Evolutionary conservation across 2,797 vertebrate species (phyloP).

Genomic region (Malacoraja senta): DNA sequence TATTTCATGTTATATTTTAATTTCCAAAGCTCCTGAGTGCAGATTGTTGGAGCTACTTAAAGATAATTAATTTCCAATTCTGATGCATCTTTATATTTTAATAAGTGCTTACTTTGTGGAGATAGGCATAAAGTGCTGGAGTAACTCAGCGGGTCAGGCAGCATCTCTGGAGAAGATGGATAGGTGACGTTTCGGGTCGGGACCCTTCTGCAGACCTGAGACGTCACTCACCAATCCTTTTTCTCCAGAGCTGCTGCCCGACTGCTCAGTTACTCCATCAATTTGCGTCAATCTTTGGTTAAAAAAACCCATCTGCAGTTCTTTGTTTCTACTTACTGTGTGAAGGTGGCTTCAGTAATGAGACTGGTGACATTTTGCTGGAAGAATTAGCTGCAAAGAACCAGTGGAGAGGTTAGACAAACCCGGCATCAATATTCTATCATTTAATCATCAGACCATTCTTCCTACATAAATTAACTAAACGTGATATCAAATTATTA

Average conservation of each 20-base stretch:
- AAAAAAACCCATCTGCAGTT: too few species aligned
- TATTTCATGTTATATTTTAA: neutral
- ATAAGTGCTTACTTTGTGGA: neutral
- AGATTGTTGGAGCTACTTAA: neutral
- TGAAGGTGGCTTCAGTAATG: neutral
- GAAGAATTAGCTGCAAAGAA: neutral
- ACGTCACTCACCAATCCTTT: too few species aligned
- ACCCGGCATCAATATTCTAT: neutral
- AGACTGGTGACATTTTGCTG: too few species aligned
- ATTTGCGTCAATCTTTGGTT: too few species aligned
- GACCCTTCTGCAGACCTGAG: too few species aligned
- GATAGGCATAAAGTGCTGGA: too few species aligned
- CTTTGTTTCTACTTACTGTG: neutral
- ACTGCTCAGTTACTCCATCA: too few species aligned
- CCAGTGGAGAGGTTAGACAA: neutral
- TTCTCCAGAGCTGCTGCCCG: too few species aligned
- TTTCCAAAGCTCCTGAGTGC: neutral
- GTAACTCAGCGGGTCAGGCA: too few species aligned
- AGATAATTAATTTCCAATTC: neutral
- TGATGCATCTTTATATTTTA: neutral
- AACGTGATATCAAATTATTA: neutral
- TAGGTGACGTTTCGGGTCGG: too few species aligned
- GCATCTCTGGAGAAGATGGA: too few species aligned
- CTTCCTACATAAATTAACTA: neutral
- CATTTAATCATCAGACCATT: neutral